Conservation (phyloP, 1,140 invertebrate species). For the Zophobas morio region DNA sequence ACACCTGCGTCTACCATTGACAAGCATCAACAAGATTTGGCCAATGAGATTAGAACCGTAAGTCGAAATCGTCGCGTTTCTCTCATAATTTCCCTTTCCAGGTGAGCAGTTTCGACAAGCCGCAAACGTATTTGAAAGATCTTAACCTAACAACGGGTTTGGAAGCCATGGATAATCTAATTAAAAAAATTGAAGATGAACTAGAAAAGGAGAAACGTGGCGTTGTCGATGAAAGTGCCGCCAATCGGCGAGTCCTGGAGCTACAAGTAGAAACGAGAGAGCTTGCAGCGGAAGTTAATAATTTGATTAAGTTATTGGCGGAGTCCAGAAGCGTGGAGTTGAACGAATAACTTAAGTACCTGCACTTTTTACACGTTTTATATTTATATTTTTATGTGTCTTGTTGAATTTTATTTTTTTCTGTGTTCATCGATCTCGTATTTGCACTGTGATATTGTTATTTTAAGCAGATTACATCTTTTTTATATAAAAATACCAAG, state of each 20-base stretch:
- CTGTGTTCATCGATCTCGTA: not conserved
- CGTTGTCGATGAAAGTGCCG: conserved; percentile 13
- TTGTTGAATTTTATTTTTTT: conserved; percentile 1
- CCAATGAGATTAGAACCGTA: conserved; percentile 2
- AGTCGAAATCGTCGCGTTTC: conserved; percentile 27
- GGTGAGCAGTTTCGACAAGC: conserved; percentile 37
- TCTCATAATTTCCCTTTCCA: conserved; percentile 45
- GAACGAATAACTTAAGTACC: not conserved
- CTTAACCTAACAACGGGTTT: conserved; percentile 58
- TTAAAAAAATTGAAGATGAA: conserved; percentile 59
- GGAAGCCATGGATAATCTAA: conserved; percentile 58
- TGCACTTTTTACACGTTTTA: conserved; percentile 1
- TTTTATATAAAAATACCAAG: not conserved
- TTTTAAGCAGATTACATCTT: not conserved
- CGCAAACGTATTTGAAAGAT: conserved; percentile 54
- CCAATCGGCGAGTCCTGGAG: conserved; percentile 3
- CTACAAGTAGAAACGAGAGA: conserved; percentile 46
- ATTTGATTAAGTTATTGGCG: conserved; percentile 16
- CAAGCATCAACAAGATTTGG: conserved; percentile 50
- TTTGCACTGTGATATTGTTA: not conserved
- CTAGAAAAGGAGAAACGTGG: conserved; percentile 32
- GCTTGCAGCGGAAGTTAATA: conserved; percentile 34
- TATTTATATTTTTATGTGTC: conserved; percentile 14
- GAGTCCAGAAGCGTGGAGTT: not conserved
- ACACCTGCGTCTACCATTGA: conserved; percentile 40